Base-by-base conservation (phyloP, 2,797 vertebrate genomes). In the Parauchenoglanis punctatus region DNA sequence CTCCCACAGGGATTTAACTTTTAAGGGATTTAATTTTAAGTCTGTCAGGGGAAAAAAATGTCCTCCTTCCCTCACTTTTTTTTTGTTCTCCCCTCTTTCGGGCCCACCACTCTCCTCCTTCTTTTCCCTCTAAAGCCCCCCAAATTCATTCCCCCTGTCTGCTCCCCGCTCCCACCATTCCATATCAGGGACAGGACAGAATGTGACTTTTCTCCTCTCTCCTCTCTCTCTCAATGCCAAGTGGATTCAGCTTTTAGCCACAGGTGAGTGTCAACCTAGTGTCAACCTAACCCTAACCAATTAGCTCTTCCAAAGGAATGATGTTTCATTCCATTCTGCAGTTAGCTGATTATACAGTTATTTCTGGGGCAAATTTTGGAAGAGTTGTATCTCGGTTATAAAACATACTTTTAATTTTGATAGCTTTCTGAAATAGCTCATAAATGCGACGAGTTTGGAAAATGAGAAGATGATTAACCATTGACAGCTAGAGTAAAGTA, bases 11-110 rank as follows among this genome's bases (percentile, higher is more conserved):
- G 92, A 91, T 91, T 92, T 92, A 87, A 89, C 61, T 78, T 85
- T 67, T 78, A 63, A 76, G n/a, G 44, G 73, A 77, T 84, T 75
- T 73, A 59, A 77, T 77, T 75, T 85, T 86, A 91, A 88, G 88
- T 95, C 92, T 93, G 90, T 90, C 84, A 90, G 92, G 54, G 88
- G 87, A 92, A 92, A 89, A 92, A 90, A 84, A 80, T 77, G 78
- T 40, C 56, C 63, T 81, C 84, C 68, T 68, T 87, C 31, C 63
- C 86, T 52, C 54, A 59, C 2, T 65, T 73, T 81, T 84, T 54
- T 81, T 85, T 67, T 68, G 46, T 85, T 63, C 58, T 65, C 58
- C 81, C 85, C 85, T 82, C 88, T 59, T 75, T 88, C 83, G 84
- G 28, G 80, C 86, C 78, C 84, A 86, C 85, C 56, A 76, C 80